Evolutionary conservation across 2,797 vertebrate species (phyloP).

Genomic region (Potorous gilbertii): DNA sequence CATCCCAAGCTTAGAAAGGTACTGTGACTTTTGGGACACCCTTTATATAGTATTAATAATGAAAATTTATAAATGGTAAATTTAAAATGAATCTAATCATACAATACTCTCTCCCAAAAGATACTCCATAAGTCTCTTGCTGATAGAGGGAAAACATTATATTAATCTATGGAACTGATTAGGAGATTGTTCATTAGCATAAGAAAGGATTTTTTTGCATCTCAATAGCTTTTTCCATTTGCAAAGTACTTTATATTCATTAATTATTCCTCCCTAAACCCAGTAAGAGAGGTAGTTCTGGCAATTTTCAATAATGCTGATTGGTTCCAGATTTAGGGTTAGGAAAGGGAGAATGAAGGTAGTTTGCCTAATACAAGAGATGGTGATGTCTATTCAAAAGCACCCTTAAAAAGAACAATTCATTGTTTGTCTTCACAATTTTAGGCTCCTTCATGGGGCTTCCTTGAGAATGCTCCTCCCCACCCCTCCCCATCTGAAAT

Average conservation of each 20-base stretch:
- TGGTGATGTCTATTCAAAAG: constrained; percentile 18
- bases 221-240: constrained; percentile 54
- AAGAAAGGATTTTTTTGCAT: constrained; percentile 36
- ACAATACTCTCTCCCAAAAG: constrained; percentile 26
- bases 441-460: background rate
- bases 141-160: constrained; percentile 43
- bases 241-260: constrained; percentile 55
- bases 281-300: constrained; percentile 21
- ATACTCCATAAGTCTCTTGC: background rate
- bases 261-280: constrained; percentile 61
- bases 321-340: constrained; percentile 48
- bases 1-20: background rate
- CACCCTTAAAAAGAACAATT: background rate
- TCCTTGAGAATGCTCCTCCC: background rate
- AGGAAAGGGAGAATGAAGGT: constrained; percentile 13
- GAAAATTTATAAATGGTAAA: constrained; percentile 19
- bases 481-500: background rate
- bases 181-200: constrained; percentile 28
- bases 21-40: background rate
- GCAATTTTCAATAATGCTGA: constrained; percentile 42
- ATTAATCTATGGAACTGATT: constrained; percentile 44
- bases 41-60: background rate
- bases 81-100: constrained; percentile 2
- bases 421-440: background rate
- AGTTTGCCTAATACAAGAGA: constrained; percentile 20